A percentile compares a stretch with the other conserved stretches of the same genome.
Evolutionary conservation across 2,797 vertebrate species (phyloP).

Genomic region (Gymnoscopelus microlampas): DNA sequence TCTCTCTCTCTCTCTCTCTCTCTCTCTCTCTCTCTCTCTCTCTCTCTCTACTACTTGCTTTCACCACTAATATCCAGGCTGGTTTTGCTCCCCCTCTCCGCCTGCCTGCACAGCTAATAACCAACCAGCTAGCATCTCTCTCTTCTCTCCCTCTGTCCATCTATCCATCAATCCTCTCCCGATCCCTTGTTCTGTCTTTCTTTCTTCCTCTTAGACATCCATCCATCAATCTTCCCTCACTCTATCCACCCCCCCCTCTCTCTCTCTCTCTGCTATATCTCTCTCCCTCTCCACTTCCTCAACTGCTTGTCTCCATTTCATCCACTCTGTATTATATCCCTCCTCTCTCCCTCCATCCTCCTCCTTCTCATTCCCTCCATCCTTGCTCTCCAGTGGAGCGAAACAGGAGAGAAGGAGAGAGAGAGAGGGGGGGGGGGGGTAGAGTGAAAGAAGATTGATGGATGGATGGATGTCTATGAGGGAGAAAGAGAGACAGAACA

Average conservation of each 20-base stretch:
- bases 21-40: slow-evolving; percentile 11
- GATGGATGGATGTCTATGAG: no score
- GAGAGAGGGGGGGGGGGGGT: no score
- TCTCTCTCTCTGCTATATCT: slow-evolving; percentile 12
- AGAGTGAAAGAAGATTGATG: no score
- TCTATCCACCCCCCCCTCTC: slow-evolving; percentile 5
- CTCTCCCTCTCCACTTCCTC: slow-evolving; percentile 22
- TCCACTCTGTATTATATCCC: slow-evolving; percentile 14
- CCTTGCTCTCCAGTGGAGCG: slow-evolving; percentile 41
- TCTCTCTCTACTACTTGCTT: slow-evolving; percentile 9
- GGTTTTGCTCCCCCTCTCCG: slow-evolving; percentile 11
- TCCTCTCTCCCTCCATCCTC: slow-evolving; percentile 15
- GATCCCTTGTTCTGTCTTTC: slow-evolving; percentile 7
- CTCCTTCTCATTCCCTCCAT: slow-evolving; percentile 20
- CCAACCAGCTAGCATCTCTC: background rate
- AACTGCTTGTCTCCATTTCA: slow-evolving; percentile 33
- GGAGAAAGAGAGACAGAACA: no score
- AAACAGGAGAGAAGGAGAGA: slow-evolving; percentile 50
- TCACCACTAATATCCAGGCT: slow-evolving; percentile 24
- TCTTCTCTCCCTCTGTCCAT: slow-evolving; percentile 21
- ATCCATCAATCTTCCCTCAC: slow-evolving; percentile 6
- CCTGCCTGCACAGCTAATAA: slow-evolving; percentile 25
- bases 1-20: slow-evolving; percentile 30
- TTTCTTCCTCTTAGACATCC: slow-evolving; percentile 15
- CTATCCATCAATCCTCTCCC: slow-evolving; percentile 27